Base-by-base conservation (phyloP, 1,140 invertebrate species). In the Aporrectodea caliginosa region DNA sequence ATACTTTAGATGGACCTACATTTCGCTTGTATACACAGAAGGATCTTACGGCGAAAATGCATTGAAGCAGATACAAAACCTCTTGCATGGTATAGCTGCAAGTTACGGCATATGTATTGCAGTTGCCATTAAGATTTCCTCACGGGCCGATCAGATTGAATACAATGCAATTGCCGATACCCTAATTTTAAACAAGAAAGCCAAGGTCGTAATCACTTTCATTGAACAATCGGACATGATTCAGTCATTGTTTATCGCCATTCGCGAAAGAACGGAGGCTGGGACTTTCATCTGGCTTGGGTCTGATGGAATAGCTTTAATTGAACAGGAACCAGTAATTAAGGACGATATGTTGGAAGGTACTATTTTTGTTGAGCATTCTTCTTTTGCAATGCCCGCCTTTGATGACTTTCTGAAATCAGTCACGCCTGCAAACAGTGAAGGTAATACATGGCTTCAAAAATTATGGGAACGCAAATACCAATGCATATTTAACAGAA, bases 241-340 rank as follows among this genome's bases (percentile, higher is more conserved):
- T 6, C 43, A 22, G 22, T 12, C 6, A 12, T 58, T 58, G 43
- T 58, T 58, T 22, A 58, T 6, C 6, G 43, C 6, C 6, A 58
- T 58, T 6, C 6, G 43, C 43, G 22, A 22, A 6, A 58, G 43
- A 58, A 6, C 6, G 27, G 74, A 78, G 34, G 78, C 30, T 2
- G 77, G 75, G 27, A 29, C 16, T 6, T 79, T 79, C 34, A 43
- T 58, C 1, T 74, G 77, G 75, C n/a, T 78, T 31, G 35, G 32
- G 35, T 35, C 75, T 2, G 78, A 79, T 33, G 78, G 33, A 12
- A 58, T 58, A 22, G 22, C 43, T 12, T 12, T 6, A 6, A 12
- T 12, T 58, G n/a, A n/a, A n/a, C 6, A 58, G 22, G 6, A 58
- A 6, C 6, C 6, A 58, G 6, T 22, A 22, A 58, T 22, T 6